These are phyloP conservation scores for Ctenicera cuprea DNA, from an alignment of 2,888 invertebrate species.

Conservation along the genomic window DNA sequence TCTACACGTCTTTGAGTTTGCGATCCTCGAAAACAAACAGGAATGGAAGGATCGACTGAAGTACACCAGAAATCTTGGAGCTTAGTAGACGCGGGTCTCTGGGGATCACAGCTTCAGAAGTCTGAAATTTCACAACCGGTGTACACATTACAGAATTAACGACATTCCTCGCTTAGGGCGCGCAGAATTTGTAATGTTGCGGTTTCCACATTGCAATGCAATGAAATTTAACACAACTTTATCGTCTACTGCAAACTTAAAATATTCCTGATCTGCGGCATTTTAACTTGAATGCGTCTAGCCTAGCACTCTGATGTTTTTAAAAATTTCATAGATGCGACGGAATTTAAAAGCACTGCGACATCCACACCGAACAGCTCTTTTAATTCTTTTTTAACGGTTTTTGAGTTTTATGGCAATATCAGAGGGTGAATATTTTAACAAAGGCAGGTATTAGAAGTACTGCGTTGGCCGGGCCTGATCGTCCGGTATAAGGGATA, in stretches of 20 bases:
- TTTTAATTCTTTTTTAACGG: no score
- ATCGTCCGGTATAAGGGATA: conserved; percentile 38
- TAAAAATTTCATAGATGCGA: background rate
- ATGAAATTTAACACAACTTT: conserved; percentile 10
- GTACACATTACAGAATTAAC: conserved; percentile 49
- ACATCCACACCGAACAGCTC: no score
- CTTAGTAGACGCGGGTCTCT: conserved; percentile 42
- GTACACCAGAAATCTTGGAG: conserved; percentile 42
- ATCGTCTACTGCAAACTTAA: background rate
- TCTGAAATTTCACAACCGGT: conserved; percentile 50
- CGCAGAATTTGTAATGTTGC: conserved; percentile 41
- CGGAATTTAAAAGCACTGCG: background rate
- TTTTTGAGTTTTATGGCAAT: conserved; percentile 17
- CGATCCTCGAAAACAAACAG: conserved; percentile 39
- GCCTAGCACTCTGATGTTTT: no score
- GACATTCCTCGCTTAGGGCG: conserved; percentile 43
- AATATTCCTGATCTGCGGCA: background rate
- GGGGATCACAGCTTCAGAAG: conserved; percentile 43
- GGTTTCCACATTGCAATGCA: conserved; percentile 36
- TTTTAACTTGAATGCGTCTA: no score
- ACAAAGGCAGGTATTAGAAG: conserved; percentile 7
- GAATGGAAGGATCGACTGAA: conserved; percentile 38
- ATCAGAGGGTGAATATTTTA: conserved; percentile 38
- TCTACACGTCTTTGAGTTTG: conserved; percentile 23
- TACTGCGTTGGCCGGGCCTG: conserved; percentile 5